Evolutionary conservation across 2,113 vertebrate species (phyloP).

Genomic region (Cheirogaleus medius): DNA sequence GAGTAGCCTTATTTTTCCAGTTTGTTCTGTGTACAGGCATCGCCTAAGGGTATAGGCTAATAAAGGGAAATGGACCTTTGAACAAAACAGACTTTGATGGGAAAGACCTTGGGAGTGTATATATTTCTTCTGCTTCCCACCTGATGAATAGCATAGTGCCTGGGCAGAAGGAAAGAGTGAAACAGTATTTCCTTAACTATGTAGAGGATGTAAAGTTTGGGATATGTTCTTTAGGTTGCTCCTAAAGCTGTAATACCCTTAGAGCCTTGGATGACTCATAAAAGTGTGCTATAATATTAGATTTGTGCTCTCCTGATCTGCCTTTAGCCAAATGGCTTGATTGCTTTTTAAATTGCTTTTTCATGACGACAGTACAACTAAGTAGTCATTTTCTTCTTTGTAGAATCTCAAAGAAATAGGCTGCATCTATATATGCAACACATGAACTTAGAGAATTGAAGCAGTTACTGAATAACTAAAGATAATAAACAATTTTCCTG

Average conservation of each 20-base stretch:
- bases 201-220: constrained; percentile 30
- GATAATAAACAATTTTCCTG: not conserved
- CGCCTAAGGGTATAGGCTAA: not conserved
- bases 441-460: not conserved
- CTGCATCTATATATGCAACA: not conserved
- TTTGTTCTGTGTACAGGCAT: not conserved
- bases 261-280: not conserved
- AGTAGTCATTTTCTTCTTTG: constrained; percentile 46
- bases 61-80: constrained; percentile 31
- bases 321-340: constrained; percentile 68
- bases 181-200: constrained; percentile 12
- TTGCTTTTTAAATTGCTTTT: constrained; percentile 68
- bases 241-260: constrained; percentile 4
- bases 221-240: constrained; percentile 19
- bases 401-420: constrained; percentile 30
- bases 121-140: not conserved
- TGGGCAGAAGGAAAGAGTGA: not conserved
- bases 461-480: not conserved
- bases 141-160: not conserved
- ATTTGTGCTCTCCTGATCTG: constrained; percentile 57
- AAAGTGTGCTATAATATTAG: constrained; percentile 30
- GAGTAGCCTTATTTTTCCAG: not conserved
- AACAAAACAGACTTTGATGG: constrained; percentile 19
- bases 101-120: not conserved
- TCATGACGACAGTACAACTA: not conserved